Base-by-base conservation (phyloP, 92 coral and sea anemone genomes). In the Siderastrea siderea region DNA sequence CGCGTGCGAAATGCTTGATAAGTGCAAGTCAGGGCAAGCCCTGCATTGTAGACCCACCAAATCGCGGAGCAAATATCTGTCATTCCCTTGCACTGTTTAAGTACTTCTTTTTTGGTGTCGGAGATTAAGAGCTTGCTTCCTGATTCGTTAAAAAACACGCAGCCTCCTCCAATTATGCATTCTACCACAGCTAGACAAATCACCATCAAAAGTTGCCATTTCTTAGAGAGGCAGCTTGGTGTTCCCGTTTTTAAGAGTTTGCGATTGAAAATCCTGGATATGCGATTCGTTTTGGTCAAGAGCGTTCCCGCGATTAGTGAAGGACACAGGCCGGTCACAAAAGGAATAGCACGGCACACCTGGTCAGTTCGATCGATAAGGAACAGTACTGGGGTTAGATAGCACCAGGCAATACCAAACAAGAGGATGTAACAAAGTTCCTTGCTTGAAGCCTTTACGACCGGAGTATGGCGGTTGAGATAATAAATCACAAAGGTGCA, bases 1-100 rank as follows among this genome's bases (percentile, higher is more conserved):
- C 99, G 84, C 12, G 98, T 93, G 54, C 94, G 91, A 80, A 95
- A 95, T 2, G 98, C 98, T 71, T 97, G 99, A 63, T 97, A 95
- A 14, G 99, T 97, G 67, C 99, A 95, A 3, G 94, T 93, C 46
- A 95, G 63, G 1, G 91, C 95, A 12, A 97, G 91, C 0, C 99
- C 97, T 17, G 92, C 94, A 12, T 95, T 90, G 80, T 93, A 97
- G 14, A 80, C 96, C 98, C 98, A 95, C 94, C 96, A 95, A 53
- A 93, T 85, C 16, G 93, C 98, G 1, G 92, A 74, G 60, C 96
- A 84, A 43, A 90, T 93, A 51, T 91, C 90, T 5, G 98, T 88
- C 50, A 90, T 61, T 5, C 77, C 88, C 12, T 73, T 90, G 60
- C 98, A 95, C 16, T 95, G 94, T 63, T 93, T 89, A 17, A 93